Conservation (phyloP, 1,140 invertebrate genomes). For the Eurosta solidaginis region DNA sequence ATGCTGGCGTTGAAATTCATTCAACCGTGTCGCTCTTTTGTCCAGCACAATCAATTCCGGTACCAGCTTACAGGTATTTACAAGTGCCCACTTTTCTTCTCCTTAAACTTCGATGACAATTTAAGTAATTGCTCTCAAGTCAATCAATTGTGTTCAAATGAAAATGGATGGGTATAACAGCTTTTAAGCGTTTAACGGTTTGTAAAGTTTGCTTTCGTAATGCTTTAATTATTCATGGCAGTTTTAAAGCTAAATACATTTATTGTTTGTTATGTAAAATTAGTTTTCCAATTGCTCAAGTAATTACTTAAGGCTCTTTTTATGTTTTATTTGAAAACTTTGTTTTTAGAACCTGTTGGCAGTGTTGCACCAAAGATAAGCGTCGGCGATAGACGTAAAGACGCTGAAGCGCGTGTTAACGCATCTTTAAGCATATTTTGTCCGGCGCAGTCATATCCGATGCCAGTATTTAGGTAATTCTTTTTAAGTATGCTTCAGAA, state of each 20-base stretch:
- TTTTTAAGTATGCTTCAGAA: not conserved
- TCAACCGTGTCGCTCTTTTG: constrained; percentile 63
- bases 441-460: constrained; percentile 68
- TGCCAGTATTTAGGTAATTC: constrained; percentile 66
- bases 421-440: constrained; percentile 64
- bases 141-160: not conserved
- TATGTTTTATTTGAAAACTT: not conserved
- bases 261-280: constrained; percentile 59
- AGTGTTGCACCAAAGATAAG: constrained; percentile 71
- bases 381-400: constrained; percentile 66
- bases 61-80: constrained; percentile 63
- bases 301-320: not conserved
- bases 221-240: constrained; percentile 20
- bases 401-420: constrained; percentile 58
- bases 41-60: constrained; percentile 68
- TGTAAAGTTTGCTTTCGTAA: not conserved
- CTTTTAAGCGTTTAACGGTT: constrained; percentile 34
- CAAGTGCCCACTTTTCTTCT: not conserved
- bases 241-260: not conserved
- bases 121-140: not conserved
- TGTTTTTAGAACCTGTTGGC: constrained; percentile 69
- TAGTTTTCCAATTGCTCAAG: not conserved
- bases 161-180: not conserved
- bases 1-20: constrained; percentile 57
- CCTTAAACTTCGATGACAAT: not conserved